These are phyloP conservation scores for Danio albolineatus DNA, from an alignment of 2,797 vertebrate genomes.

Conservation along the genomic window DNA sequence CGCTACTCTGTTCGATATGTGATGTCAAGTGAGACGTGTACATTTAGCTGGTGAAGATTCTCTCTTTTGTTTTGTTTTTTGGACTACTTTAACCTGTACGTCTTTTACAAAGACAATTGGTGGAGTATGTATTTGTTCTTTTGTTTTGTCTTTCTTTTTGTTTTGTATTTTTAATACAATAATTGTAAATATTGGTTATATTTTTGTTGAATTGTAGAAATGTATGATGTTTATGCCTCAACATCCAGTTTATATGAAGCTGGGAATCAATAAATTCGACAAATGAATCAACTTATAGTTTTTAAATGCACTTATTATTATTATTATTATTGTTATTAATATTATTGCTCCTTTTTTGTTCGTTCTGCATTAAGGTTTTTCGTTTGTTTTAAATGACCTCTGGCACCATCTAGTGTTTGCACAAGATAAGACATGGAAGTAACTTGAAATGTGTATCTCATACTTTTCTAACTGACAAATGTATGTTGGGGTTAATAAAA, in stretches of 20 bases:
- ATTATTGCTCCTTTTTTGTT: slow-evolving; percentile 23
- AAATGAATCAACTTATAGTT: slow-evolving; percentile 75
- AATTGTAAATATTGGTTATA: slow-evolving; percentile 99
- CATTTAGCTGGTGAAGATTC: slow-evolving; percentile 96
- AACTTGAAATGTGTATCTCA: slow-evolving; percentile 75
- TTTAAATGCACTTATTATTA: slow-evolving; percentile 71
- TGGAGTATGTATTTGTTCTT: slow-evolving; percentile 93
- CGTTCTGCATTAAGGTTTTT: slow-evolving; percentile 55
- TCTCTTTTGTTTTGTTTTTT: slow-evolving; percentile 86
- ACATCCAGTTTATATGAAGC: slow-evolving; percentile 98
- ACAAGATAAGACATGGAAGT: slow-evolving; percentile 74
- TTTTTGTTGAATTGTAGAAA: slow-evolving; percentile 99
- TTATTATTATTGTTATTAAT: slow-evolving; percentile 24
- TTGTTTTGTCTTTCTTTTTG: slow-evolving; percentile 63
- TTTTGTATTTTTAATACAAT: slow-evolving; percentile 99
- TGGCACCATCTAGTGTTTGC: slow-evolving; percentile 74
- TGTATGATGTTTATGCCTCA: slow-evolving; percentile 99
- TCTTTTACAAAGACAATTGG: slow-evolving; percentile 99
- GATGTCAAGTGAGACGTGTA: slow-evolving; percentile 99
- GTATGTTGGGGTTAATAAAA: slow-evolving; percentile 71
- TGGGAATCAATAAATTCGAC: slow-evolving; percentile 98
- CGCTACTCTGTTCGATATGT: slow-evolving; percentile 96
- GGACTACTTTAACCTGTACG: slow-evolving; percentile 99
- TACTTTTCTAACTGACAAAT: slow-evolving; percentile 74
- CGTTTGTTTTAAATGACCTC: slow-evolving; percentile 57